Base-by-base conservation (phyloP, 2,113 vertebrate genomes). In the Rhea pennata region DNA sequence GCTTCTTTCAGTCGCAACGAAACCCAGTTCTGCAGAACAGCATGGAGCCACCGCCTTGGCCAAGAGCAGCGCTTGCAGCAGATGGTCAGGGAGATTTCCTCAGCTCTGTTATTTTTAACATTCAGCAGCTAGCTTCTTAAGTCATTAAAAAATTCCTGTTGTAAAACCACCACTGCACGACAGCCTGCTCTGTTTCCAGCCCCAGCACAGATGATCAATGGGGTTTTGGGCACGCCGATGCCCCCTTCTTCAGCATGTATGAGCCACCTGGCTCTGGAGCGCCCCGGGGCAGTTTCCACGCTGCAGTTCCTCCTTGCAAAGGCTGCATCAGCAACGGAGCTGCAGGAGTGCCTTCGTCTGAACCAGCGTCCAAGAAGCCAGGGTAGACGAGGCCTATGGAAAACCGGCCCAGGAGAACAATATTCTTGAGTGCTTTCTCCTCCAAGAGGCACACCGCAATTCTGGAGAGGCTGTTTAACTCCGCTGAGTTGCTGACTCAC, bases 401-500 rank as follows among this genome's bases (percentile, higher is more conserved):
- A 9, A 12, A 50, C 0, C 3, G 44, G 19, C n/a, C n/a, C 29
- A 13, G 20, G 53, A 13, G 10, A 74, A 20, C 36, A 40, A 31
- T 58, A 23, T 39, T 29, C 15, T 50, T 26, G 20, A 31, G 20
- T 6, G 23, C 33, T 84, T 51, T 26, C 1, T 73, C 26, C 61
- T 23, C 66, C 33, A 20, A 9, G 42, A 61, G 33, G 39, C 42
- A n/a, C 12, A 2, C 7, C 3, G 29, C 2, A 1, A 10, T 17
- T 51, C 77, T 53, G 12, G 9, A 54, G 51, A 33, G 29, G 46
- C 87, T 31, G 42, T 10, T 10, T 42, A 90, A 5, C 64, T 21
- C 7, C 13, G 5, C 2, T 48, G 16, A 5, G 8, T 9, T 31
- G 2, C 42, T 3, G 40, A 5, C 22, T 22, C 2, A 46, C 19